Conservation (phyloP, 2,888 invertebrate species). For the Ectobius pallidus region DNA sequence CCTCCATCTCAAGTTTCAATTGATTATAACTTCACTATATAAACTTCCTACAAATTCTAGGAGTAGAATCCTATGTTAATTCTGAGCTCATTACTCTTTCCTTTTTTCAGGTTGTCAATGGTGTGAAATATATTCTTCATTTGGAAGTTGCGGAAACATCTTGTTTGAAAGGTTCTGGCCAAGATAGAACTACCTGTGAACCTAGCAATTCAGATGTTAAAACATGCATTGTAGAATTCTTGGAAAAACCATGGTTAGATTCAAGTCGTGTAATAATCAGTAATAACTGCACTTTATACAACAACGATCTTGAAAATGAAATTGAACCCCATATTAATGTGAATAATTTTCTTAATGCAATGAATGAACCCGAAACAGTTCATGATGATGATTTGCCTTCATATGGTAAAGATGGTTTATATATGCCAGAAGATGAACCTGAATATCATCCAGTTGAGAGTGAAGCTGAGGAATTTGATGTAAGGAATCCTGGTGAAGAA, state of each 20-base stretch:
- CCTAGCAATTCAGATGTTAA: constrained; percentile 49
- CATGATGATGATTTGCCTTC: background rate
- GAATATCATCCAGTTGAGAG: background rate
- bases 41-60: too few species aligned
- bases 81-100: too few species aligned
- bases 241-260: constrained; percentile 70
- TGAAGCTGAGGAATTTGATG: background rate
- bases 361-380: constrained; percentile 23
- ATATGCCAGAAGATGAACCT: constrained; percentile 7
- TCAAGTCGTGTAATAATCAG: constrained; percentile 63
- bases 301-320: constrained; percentile 51
- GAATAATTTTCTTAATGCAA: constrained; percentile 30
- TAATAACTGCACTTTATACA: constrained; percentile 66
- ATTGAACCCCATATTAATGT: constrained; percentile 48
- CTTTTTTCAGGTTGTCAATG: constrained; percentile 62
- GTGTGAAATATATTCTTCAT: constrained; percentile 63
- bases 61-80: too few species aligned
- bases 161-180: constrained; percentile 53
- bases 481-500: background rate
- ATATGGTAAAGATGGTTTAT: constrained; percentile 27
- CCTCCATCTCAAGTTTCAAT: too few species aligned
- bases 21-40: too few species aligned
- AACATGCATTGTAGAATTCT: constrained; percentile 65
- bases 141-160: constrained; percentile 59
- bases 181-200: constrained; percentile 51